Base-by-base conservation (phyloP, 1,140 invertebrate species). In the Helicoverpa armigera region DNA sequence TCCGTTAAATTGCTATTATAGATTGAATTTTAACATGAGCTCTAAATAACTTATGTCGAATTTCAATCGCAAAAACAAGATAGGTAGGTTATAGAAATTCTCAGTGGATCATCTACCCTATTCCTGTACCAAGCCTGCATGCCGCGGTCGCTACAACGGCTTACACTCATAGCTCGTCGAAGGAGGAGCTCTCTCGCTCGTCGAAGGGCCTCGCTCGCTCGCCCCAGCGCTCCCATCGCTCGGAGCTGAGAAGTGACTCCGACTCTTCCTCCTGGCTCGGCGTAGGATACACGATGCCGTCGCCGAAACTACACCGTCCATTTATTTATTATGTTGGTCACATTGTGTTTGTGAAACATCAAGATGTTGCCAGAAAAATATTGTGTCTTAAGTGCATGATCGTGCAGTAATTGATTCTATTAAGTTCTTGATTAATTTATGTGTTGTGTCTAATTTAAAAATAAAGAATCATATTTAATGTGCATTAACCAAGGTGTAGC, bases 231-330 rank as follows among this genome's bases (percentile, higher is more conserved):
- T 94, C 93, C 95, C 95, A 96, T 12, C 95, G 93, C 87, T 96
- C 96, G 43, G 95, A 95, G 61, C 95, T 96, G 81, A 98, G 95
- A 79, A 98, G 95, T 48, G 96, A 96, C 94, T 98, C 97, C 80
- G 97, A 97, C 90, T 98, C 98, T 93, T 98, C 97, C 86, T 98
- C 97, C 84, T 96, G 95, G 81, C 96, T 96, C 61, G 97, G 96
- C 90, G 97, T 97, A 14, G 98, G 98, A 94, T 97, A 98, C 87
- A 96, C 97, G 86, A 98, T 96, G 82, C 98, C 98, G 95, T 98
- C 98, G 86, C 98, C 98, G 93, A 98, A 96, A 95, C 98, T 98
- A 92, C 56, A 69, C 29, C 69, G 29, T 73, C 50, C 10, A 70
- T 61, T 74, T 67, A 76, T 65, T 60, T 43, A 43, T 78, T 74